phyloP scores from a whole-genome alignment of 2,888 invertebrate species.

The Meliscaeva auricollis region DNA sequence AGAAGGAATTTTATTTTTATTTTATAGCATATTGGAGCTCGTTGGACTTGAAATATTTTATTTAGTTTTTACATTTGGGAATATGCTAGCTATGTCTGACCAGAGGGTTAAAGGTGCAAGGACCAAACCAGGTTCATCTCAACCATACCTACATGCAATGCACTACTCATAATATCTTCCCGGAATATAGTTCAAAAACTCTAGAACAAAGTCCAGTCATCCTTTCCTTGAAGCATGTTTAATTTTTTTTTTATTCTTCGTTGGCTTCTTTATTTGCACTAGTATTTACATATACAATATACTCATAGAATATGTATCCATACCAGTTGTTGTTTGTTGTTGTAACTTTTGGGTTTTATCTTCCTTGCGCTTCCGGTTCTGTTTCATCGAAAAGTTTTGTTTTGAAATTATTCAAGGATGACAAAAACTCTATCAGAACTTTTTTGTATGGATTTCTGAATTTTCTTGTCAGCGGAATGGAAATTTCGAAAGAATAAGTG shows the following conservation, averaged over 20 bases:
- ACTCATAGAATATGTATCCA: no score
- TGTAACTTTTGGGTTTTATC: constrained; percentile 8
- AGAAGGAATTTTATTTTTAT: background rate
- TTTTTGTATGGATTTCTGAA: constrained; percentile 33
- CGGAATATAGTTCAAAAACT: background rate
- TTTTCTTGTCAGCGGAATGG: constrained; percentile 7
- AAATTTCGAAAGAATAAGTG: constrained; percentile 7
- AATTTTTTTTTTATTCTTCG: constrained; percentile 9
- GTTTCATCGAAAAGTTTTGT: constrained; percentile 57
- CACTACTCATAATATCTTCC: background rate
- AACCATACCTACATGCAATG: background rate
- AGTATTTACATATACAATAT: background rate
- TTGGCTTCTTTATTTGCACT: constrained; percentile 24
- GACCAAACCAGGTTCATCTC: background rate
- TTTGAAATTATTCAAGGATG: constrained; percentile 56
- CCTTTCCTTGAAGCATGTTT: constrained; percentile 36
- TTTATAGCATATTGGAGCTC: background rate
- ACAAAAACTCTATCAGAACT: constrained; percentile 51
- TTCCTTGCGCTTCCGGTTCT: constrained; percentile 46
- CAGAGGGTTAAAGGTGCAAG: background rate
- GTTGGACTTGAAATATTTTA: background rate
- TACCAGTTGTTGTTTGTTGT: constrained; percentile 19
- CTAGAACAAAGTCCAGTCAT: constrained; percentile 1
- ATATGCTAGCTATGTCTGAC: background rate
- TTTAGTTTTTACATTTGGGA: background rate